Conservation (phyloP, 2,888 invertebrate species). For the Drepana falcataria region DNA sequence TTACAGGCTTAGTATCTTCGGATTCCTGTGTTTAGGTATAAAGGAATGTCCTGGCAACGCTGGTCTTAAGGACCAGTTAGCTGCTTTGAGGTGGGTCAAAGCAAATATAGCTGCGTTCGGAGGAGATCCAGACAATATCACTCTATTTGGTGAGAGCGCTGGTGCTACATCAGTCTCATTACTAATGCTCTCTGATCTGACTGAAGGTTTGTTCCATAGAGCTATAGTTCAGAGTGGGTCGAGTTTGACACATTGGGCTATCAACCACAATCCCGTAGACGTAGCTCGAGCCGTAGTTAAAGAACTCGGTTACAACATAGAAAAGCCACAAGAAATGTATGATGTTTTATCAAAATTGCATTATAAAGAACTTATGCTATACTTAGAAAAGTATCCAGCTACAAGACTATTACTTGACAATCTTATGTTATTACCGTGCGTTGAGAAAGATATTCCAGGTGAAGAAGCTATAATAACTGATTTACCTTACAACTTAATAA, state of each 20-base stretch:
- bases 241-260: conserved; percentile 39
- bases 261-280: conserved; percentile 40
- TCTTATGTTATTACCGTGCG: conserved; percentile 43
- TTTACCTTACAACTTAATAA: conserved; percentile 41
- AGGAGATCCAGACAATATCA: conserved; percentile 53
- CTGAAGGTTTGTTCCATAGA: conserved; percentile 41
- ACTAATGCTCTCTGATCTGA: conserved; percentile 35
- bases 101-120: conserved; percentile 56
- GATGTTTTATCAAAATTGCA: conserved; percentile 37
- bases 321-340: conserved; percentile 41
- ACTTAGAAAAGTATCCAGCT: conserved; percentile 6
- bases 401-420: conserved; percentile 32
- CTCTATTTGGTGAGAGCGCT: conserved; percentile 58
- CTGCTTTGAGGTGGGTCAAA: conserved; percentile 55
- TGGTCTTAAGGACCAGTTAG: conserved; percentile 55
- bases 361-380: conserved; percentile 27
- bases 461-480: conserved; percentile 43
- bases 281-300: conserved; percentile 40
- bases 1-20: conserved; percentile 51
- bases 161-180: conserved; percentile 43
- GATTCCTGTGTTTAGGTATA: conserved; percentile 51
- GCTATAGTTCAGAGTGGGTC: conserved; percentile 53
- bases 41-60: conserved; percentile 58
- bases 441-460: conserved; percentile 42
- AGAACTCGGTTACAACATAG: conserved; percentile 33